phyloP scores from a whole-genome alignment of 2,888 invertebrate genomes.

The Eilema sororculum region DNA sequence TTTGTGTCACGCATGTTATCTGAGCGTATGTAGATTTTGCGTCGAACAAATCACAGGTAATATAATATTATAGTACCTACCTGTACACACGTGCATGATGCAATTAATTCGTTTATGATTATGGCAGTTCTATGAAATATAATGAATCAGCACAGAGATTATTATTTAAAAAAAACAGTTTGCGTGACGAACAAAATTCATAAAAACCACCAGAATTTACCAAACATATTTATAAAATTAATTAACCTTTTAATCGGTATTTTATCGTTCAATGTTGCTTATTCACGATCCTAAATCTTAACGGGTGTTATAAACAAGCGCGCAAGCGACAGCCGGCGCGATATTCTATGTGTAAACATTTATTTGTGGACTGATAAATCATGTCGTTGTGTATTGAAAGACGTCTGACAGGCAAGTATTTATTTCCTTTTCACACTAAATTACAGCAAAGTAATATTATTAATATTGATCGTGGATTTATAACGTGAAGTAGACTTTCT shows the following conservation, averaged over 20 bases:
- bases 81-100: constrained; percentile 7
- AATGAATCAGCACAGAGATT: constrained; percentile 8
- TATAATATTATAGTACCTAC: not conserved
- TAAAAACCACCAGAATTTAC: not conserved
- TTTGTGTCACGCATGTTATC: not conserved
- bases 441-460: constrained; percentile 45
- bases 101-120: constrained; percentile 16
- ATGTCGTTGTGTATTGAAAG: constrained; percentile 61
- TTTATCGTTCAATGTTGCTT: constrained; percentile 18
- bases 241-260: constrained; percentile 15
- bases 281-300: constrained; percentile 42
- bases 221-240: constrained; percentile 4
- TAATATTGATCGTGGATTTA: constrained; percentile 17
- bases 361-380: constrained; percentile 62
- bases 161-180: not conserved
- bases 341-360: constrained; percentile 58
- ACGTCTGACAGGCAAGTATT: constrained; percentile 63
- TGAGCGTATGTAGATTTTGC: not conserved
- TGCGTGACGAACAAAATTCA: not conserved
- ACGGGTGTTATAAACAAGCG: constrained; percentile 37
- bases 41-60: not conserved
- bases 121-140: constrained; percentile 8
- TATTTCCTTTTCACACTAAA: constrained; percentile 58
- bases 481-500: constrained; percentile 16
- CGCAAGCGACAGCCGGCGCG: constrained; percentile 39